Percentiles rank a stretch among this genome's conserved stretches.
Conservation (phyloP, 1,140 invertebrate species). For the Cotesia typhae region DNA sequence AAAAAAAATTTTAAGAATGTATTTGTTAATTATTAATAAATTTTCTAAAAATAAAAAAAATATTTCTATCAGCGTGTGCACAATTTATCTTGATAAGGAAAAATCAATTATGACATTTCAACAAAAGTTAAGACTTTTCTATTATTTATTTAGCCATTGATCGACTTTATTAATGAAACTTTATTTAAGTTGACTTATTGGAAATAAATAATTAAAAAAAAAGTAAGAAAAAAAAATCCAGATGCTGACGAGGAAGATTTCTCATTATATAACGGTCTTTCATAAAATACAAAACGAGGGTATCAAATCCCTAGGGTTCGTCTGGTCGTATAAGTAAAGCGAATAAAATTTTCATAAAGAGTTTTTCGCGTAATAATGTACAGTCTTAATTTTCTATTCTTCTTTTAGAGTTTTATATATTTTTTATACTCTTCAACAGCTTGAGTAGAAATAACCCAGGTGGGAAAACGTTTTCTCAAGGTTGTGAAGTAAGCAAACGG, state of each 20-base stretch:
- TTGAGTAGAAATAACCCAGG: conserved; percentile 13
- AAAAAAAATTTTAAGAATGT: no score
- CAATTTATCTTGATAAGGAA: no score
- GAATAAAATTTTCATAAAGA: conserved; percentile 23
- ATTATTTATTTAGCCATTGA: no score
- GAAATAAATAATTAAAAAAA: background rate
- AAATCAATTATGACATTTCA: no score
- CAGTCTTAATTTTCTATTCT: conserved; percentile 28
- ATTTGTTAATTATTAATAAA: no score
- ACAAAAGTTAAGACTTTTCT: no score
- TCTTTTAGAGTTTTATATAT: background rate
- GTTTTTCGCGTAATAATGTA: conserved; percentile 15
- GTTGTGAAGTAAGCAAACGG: conserved; percentile 33
- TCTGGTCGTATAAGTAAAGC: conserved; percentile 20
- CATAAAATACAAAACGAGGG: conserved; percentile 11
- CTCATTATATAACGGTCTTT: background rate
- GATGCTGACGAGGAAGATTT: background rate
- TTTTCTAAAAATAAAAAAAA: no score
- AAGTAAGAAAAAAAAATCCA: background rate
- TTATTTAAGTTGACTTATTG: background rate
- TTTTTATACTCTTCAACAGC: background rate
- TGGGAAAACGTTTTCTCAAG: conserved; percentile 28
- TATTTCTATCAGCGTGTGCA: no score
- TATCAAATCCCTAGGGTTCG: conserved; percentile 24
- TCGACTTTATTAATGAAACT: no score